Percentiles rank a stretch among this genome's conserved stretches.
phyloP scores from a whole-genome alignment of 1,140 invertebrate genomes.

The Euura saliciscinereae region DNA sequence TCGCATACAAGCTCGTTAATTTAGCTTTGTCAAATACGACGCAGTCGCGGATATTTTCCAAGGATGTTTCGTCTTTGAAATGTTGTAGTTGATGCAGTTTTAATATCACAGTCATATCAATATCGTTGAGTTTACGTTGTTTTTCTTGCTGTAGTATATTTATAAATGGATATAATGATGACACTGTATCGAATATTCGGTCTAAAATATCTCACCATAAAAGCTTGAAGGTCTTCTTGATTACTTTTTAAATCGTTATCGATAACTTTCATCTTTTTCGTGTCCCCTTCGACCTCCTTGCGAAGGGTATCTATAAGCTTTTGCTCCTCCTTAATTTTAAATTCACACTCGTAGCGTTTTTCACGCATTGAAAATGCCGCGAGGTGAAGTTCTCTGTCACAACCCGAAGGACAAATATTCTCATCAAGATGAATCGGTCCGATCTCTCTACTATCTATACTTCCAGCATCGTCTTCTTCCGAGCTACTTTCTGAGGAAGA shows the following conservation, averaged over 20 bases:
- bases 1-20: slow-evolving; percentile 63
- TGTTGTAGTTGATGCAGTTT: slow-evolving; percentile 72
- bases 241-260: slow-evolving; percentile 39
- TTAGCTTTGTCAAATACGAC: slow-evolving; percentile 68
- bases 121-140: slow-evolving; percentile 71
- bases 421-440: slow-evolving; percentile 72
- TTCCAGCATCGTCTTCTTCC: slow-evolving; percentile 64
- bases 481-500: slow-evolving; percentile 61
- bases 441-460: slow-evolving; percentile 66
- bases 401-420: slow-evolving; percentile 75
- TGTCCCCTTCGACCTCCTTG: slow-evolving; percentile 50
- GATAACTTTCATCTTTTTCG: slow-evolving; percentile 43
- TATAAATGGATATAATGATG: slow-evolving; percentile 27
- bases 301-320: slow-evolving; percentile 53
- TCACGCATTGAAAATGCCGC: slow-evolving; percentile 67
- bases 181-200: slow-evolving; percentile 6
- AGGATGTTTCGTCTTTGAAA: slow-evolving; percentile 56
- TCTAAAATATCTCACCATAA: slow-evolving; percentile 44
- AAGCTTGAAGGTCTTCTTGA: slow-evolving; percentile 47
- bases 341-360: slow-evolving; percentile 60
- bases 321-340: slow-evolving; percentile 50
- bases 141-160: slow-evolving; percentile 65
- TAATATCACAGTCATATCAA: slow-evolving; percentile 68
- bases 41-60: slow-evolving; percentile 63
- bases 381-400: slow-evolving; percentile 71